phyloP scores from a whole-genome alignment of 2,888 invertebrate species.

The Philereme vetulata region DNA sequence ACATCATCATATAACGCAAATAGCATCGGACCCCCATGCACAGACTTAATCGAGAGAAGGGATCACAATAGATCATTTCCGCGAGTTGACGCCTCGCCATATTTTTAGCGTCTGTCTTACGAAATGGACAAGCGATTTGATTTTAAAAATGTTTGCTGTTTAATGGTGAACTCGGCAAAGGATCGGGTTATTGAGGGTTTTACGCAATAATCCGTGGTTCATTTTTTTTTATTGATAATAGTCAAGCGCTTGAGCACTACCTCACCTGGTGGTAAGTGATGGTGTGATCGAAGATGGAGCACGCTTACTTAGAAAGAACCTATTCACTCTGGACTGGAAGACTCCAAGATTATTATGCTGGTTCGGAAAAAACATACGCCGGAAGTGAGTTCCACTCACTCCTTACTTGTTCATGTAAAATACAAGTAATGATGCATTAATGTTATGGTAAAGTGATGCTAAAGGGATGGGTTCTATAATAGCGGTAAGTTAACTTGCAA shows the following conservation, averaged over 20 bases:
- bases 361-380: background rate
- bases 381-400: background rate
- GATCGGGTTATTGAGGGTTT: constrained; percentile 8
- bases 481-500: constrained; percentile 48
- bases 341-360: no score
- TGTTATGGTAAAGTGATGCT: constrained; percentile 36
- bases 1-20: constrained; percentile 62
- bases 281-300: no score
- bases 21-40: constrained; percentile 62
- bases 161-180: background rate
- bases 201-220: constrained; percentile 3
- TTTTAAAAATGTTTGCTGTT: background rate
- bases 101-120: constrained; percentile 48
- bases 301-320: no score
- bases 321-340: no score
- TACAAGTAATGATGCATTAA: constrained; percentile 37
- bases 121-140: background rate
- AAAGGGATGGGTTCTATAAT: constrained; percentile 49
- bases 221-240: background rate
- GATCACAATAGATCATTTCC: constrained; percentile 75
- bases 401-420: background rate
- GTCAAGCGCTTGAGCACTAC: no score
- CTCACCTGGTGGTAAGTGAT: no score
- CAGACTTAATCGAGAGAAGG: constrained; percentile 53
- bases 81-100: constrained; percentile 67